Evolutionary conservation across 2,113 vertebrate genomes (phyloP).

Genomic region (Mustela lutreola): DNA sequence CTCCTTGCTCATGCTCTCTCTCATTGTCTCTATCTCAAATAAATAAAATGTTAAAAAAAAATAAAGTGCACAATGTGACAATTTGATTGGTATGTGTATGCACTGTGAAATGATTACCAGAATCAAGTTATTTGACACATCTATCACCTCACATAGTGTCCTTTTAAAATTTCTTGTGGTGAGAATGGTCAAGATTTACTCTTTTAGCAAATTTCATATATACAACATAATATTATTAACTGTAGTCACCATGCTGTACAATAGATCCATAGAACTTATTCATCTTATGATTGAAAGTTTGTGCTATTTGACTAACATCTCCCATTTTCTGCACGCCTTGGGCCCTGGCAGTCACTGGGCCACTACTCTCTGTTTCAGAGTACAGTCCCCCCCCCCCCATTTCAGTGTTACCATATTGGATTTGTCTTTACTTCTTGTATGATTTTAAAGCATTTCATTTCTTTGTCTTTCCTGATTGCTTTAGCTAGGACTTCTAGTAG

Average conservation of each 20-base stretch:
- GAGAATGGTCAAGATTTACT: background rate
- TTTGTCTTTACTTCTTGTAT: background rate
- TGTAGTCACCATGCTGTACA: background rate
- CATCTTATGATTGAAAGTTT: background rate
- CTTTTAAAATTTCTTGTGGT: background rate
- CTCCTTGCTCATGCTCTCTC: no score
- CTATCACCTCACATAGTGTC: background rate
- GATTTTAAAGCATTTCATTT: background rate
- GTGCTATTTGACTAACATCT: background rate
- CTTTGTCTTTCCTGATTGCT: background rate
- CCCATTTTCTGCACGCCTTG: background rate
- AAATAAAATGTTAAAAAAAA: no score
- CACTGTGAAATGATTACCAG: background rate
- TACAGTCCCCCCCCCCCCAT: background rate
- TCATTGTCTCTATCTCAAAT: no score
- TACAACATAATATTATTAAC: background rate
- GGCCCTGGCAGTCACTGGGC: background rate
- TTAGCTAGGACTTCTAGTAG: background rate
- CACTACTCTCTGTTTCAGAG: background rate
- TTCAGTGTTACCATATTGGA: background rate
- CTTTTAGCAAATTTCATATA: background rate
- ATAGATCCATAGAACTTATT: background rate
- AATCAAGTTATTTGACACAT: background rate
- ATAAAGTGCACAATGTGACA: background rate
- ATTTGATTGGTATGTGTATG: background rate